phyloP scores from a whole-genome alignment of 2,888 invertebrate genomes.

The Nesidiocoris tenuis region DNA sequence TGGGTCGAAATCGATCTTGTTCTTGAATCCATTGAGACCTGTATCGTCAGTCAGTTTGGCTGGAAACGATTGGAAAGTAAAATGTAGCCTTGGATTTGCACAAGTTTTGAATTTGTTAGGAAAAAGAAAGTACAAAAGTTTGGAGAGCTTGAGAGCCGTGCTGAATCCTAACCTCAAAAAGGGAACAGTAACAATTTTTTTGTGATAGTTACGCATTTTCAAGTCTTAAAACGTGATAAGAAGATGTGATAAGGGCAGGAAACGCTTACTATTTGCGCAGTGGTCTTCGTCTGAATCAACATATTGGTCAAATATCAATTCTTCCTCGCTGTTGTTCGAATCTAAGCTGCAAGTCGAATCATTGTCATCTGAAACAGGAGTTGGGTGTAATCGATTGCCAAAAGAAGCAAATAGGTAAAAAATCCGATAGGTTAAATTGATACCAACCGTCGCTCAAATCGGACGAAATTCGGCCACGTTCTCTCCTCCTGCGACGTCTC shows the following conservation, averaged over 20 bases:
- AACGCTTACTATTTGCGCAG: constrained; percentile 32
- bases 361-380: constrained; percentile 55
- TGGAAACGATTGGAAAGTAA: neutral
- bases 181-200: too few relatives aligned
- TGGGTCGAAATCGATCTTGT: constrained; percentile 22
- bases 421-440: neutral
- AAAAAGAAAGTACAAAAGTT: too few relatives aligned
- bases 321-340: constrained; percentile 54
- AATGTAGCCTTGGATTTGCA: neutral
- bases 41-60: neutral
- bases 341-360: constrained; percentile 56
- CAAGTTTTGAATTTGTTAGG: too few relatives aligned
- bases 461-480: constrained; percentile 40
- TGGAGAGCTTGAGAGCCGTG: too few relatives aligned
- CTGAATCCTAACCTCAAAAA: too few relatives aligned
- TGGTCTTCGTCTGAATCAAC: constrained; percentile 49
- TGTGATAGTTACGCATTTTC: too few relatives aligned
- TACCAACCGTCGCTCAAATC: constrained; percentile 51
- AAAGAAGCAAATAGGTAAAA: neutral
- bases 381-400: neutral
- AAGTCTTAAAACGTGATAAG: too few relatives aligned
- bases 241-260: too few relatives aligned
- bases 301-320: constrained; percentile 49
- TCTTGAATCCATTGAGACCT: constrained; percentile 8
- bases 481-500: constrained; percentile 52